Evolutionary conservation across 2,797 vertebrate species (phyloP), one percentile per base, ranked within the genome.

Genomic region (Gymnocypris eckloni): DNA sequence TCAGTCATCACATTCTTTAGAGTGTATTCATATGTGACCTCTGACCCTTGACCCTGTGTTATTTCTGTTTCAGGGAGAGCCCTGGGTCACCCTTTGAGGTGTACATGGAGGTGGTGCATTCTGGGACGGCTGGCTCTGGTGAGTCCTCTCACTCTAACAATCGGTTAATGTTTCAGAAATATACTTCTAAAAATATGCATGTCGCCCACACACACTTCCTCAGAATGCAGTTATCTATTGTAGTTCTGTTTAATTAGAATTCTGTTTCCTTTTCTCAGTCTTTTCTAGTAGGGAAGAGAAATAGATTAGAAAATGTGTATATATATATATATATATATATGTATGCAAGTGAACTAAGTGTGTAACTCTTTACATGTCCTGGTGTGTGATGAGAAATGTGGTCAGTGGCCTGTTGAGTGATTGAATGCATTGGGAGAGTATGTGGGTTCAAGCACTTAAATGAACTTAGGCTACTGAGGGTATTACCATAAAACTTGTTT

Each of bases 41-140:
- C 39, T 87, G 28, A 77, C 37, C 67, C 45, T 52, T 87, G 16
- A 69, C 28, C 56, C 48, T 84, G 11, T 84, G 73, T 13, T 70
- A 28, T 84, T 84, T 93, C 1, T 87, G 61, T 84, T 86, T 50
- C 86, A 96, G 95, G 89, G 95, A 96, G 91, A 95, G 87, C 81
- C 95, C 95, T 3, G 92, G 93, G 82, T 93, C 92, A 50, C 92
- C 92, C 0, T 96, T 96, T 83, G 94, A 96, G 87, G 93, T 94
- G 45, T 96, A 94, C 79, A 66, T 96, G 90, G 95, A 96, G 85
- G 94, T 96, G 1, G 86, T 78, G 28, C 90, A 93, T 79, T 91
- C 92, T 81, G 93, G 92, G 87, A 90, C 91, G 59, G 89, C 90
- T 82, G 91, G 89, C 86, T 90, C 94, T 82, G 93, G 95, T 96